phyloP scores from a whole-genome alignment of 2,888 invertebrate genomes.

The Heliconius sara region DNA sequence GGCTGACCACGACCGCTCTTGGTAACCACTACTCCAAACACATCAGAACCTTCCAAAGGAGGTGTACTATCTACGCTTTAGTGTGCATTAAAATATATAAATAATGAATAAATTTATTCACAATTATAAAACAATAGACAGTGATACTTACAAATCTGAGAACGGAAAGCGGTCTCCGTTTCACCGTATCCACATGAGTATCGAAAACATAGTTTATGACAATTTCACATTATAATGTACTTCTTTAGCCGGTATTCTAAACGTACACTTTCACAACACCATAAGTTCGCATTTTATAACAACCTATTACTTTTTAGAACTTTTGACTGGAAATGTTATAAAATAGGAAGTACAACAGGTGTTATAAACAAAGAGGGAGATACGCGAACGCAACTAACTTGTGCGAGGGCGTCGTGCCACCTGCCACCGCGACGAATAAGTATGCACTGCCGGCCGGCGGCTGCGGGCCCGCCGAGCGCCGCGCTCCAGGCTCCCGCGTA shows the following conservation, averaged over 20 bases:
- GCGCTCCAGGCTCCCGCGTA: slow-evolving; percentile 58
- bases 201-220: slow-evolving; percentile 68
- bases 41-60: slow-evolving; percentile 43
- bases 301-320: slow-evolving; percentile 43
- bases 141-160: slow-evolving; percentile 47
- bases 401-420: slow-evolving; percentile 68
- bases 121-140: slow-evolving; percentile 39
- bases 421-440: slow-evolving; percentile 76
- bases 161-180: slow-evolving; percentile 48
- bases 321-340: slow-evolving; percentile 38
- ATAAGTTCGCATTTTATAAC: slow-evolving; percentile 63
- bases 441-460: slow-evolving; percentile 76
- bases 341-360: slow-evolving; percentile 68
- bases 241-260: slow-evolving; percentile 71
- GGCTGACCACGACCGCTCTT: slow-evolving; percentile 57
- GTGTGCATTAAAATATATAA: slow-evolving; percentile 50
- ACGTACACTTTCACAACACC: slow-evolving; percentile 77
- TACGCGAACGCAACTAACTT: slow-evolving; percentile 74
- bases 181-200: slow-evolving; percentile 64
- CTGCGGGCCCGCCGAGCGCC: slow-evolving; percentile 42
- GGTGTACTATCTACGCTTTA: slow-evolving; percentile 50
- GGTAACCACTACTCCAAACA: slow-evolving; percentile 45
- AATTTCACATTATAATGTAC: slow-evolving; percentile 77
- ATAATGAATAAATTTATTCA: slow-evolving; percentile 11
- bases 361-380: slow-evolving; percentile 73